Evolutionary conservation across 1,140 invertebrate species (phyloP).

Genomic region (Dreissena polymorpha): DNA sequence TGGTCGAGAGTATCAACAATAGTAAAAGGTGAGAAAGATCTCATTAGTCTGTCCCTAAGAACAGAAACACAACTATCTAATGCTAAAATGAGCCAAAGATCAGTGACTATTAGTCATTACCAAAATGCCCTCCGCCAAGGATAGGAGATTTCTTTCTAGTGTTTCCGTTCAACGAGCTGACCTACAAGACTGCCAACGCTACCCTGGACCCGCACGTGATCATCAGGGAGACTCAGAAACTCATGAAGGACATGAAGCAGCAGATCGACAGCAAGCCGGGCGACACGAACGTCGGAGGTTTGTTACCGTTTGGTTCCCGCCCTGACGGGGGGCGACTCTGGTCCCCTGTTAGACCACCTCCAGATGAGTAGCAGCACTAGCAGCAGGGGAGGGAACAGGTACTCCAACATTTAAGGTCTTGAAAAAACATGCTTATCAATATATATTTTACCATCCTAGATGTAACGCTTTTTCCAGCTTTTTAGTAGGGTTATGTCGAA

Average conservation of each 20-base stretch:
- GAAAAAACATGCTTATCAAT: too few species aligned
- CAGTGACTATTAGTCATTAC: slow-evolving; percentile 25
- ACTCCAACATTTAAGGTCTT: too few species aligned
- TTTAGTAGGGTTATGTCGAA: too few species aligned
- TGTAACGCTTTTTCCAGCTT: too few species aligned
- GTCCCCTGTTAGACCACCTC: slow-evolving; percentile 58
- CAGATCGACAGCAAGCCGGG: slow-evolving; percentile 47
- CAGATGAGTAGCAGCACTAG: slow-evolving; percentile 34
- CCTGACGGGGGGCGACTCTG: slow-evolving; percentile 53
- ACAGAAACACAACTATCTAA: background rate
- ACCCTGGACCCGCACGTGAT: slow-evolving; percentile 67
- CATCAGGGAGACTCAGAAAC: slow-evolving; percentile 68
- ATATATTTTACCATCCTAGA: too few species aligned
- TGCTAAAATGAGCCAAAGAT: slow-evolving; percentile 15
- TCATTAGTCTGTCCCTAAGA: slow-evolving; percentile 31
- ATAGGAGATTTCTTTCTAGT: slow-evolving; percentile 73
- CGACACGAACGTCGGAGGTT: slow-evolving; percentile 52
- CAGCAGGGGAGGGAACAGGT: too few species aligned
- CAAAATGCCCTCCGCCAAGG: slow-evolving; percentile 57
- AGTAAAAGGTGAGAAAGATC: slow-evolving; percentile 36
- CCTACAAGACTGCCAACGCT: slow-evolving; percentile 61
- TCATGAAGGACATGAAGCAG: slow-evolving; percentile 58
- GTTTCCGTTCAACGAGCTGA: slow-evolving; percentile 75
- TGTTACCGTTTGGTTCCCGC: slow-evolving; percentile 53
- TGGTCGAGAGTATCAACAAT: slow-evolving; percentile 29